A percentile compares a stretch with the other conserved stretches of the same genome.
Evolutionary conservation across 1,140 invertebrate genomes (phyloP).

Genomic region (Stegodyphus mimosarum): DNA sequence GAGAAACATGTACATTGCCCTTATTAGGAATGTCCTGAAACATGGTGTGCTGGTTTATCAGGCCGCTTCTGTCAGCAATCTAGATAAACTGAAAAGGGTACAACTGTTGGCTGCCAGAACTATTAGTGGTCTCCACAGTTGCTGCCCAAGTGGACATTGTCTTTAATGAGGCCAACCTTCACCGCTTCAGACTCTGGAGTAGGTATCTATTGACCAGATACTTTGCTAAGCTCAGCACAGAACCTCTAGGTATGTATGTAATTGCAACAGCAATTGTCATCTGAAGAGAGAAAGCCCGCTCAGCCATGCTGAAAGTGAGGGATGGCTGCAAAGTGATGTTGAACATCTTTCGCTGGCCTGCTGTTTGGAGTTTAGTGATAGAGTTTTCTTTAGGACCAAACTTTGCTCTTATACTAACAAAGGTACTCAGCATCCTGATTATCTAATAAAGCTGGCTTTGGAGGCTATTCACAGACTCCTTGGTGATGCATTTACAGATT

Average conservation of each 20-base stretch:
- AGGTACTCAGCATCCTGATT: background rate
- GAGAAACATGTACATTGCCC: background rate
- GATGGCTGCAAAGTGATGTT: background rate
- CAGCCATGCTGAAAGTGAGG: background rate
- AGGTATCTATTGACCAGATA: background rate
- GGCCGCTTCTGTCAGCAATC: too few relatives aligned
- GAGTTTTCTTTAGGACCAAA: background rate
- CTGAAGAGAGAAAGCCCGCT: background rate
- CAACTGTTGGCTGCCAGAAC: background rate
- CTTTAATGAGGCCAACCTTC: background rate
- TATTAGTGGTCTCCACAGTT: background rate
- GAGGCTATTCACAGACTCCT: background rate
- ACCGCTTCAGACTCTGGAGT: background rate
- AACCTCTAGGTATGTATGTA: background rate
- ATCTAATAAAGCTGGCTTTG: background rate
- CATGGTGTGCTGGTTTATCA: background rate
- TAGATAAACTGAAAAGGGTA: too few relatives aligned
- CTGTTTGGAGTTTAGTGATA: background rate
- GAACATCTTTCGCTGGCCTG: background rate
- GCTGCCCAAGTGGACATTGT: background rate
- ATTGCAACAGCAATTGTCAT: conserved; percentile 4
- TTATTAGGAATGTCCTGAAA: background rate
- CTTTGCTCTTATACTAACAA: background rate
- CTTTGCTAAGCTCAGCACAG: conserved; percentile 7
- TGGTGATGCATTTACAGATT: background rate